Percentiles rank a stretch among this genome's conserved stretches.
Evolutionary conservation across 2,797 vertebrate species (phyloP).

Genomic region (Sciurus carolinensis): DNA sequence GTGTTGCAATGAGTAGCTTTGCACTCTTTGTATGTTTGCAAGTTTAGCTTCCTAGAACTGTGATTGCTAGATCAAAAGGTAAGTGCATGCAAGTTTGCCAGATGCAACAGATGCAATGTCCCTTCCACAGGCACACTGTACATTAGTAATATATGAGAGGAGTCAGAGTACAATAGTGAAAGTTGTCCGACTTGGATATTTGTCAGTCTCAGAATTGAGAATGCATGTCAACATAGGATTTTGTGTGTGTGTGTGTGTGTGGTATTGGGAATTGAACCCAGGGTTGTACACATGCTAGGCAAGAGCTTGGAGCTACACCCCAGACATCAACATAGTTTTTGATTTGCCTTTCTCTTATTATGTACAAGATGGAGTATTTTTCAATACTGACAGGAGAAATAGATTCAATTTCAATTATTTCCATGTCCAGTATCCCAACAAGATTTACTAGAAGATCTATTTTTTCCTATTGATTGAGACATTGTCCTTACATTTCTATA

Average conservation of each 20-base stretch:
- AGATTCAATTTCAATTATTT: not conserved
- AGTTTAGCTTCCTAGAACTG: not conserved
- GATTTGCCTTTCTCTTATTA: constrained; percentile 8
- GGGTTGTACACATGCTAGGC: no score
- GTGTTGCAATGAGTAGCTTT: not conserved
- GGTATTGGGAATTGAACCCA: not conserved
- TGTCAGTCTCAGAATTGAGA: not conserved
- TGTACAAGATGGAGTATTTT: constrained; percentile 23
- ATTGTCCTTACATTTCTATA: not conserved
- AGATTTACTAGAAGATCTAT: constrained; percentile 13
- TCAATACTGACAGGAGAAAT: not conserved
- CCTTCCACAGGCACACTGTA: not conserved
- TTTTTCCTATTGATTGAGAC: constrained; percentile 14
- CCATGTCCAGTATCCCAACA: not conserved
- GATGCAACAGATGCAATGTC: not conserved
- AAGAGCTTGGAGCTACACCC: not conserved
- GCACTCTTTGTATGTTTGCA: not conserved
- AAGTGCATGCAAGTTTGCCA: not conserved
- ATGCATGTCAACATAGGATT: not conserved
- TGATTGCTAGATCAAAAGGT: not conserved
- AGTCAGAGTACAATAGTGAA: not conserved
- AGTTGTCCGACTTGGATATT: not conserved
- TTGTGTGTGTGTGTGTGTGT: not conserved
- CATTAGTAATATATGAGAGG: not conserved
- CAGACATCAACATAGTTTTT: not conserved